Percentiles rank a stretch among this genome's conserved stretches.
Conservation (phyloP, 2,888 invertebrate genomes). For the Cephus spinipes region DNA sequence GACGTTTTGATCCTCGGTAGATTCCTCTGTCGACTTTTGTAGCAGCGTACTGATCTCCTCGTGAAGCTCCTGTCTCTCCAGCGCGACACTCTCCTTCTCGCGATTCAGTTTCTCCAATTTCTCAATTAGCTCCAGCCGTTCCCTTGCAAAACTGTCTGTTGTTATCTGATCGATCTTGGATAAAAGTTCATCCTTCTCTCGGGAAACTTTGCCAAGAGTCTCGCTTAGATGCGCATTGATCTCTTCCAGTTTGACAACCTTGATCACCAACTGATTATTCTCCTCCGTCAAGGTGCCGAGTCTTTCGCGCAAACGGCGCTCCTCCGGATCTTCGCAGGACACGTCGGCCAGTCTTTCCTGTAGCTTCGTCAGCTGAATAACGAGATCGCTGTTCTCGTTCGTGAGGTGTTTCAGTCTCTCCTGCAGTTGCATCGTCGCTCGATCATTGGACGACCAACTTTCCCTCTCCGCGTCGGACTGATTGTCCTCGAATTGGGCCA, state of each 20-base stretch:
- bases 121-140: conserved; percentile 77
- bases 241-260: conserved; percentile 36
- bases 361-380: conserved; percentile 43
- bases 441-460: conserved; percentile 9
- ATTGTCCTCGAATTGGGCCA: conserved; percentile 15
- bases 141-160: conserved; percentile 70
- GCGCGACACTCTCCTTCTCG: conserved; percentile 72
- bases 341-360: conserved; percentile 31
- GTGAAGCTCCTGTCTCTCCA: conserved; percentile 64
- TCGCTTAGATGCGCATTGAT: conserved; percentile 67
- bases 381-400: conserved; percentile 44
- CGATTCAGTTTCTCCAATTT: conserved; percentile 74
- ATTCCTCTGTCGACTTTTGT: conserved; percentile 64
- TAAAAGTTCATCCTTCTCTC: conserved; percentile 75
- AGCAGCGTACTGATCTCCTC: conserved; percentile 65
- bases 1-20: conserved; percentile 26
- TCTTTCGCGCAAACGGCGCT: conserved; percentile 22
- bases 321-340: conserved; percentile 2
- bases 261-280: conserved; percentile 28
- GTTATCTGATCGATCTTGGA: conserved; percentile 73
- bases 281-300: conserved; percentile 33
- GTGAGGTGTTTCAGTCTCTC: conserved; percentile 32
- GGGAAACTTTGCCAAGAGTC: conserved; percentile 71
- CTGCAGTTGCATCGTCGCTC: conserved; percentile 18
- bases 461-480: not conserved